Percentiles rank a stretch among this genome's conserved stretches.
These are phyloP conservation scores for Eucidaris tribuloides DNA, from an alignment of 35 echinoderm and acorn worm species.

Conservation along the genomic window DNA sequence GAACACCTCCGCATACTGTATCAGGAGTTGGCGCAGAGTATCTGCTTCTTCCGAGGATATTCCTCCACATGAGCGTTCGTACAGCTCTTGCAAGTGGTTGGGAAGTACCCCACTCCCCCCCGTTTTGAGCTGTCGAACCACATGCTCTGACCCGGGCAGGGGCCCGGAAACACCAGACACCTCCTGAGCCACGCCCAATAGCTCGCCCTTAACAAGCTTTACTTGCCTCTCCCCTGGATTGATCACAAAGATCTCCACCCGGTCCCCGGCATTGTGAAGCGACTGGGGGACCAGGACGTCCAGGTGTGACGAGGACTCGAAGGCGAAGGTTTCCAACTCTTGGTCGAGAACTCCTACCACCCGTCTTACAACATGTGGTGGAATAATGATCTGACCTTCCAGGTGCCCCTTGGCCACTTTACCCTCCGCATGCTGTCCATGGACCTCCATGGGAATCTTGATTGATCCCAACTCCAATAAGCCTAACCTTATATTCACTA, in stretches of 20 bases:
- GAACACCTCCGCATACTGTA: conserved; percentile 5
- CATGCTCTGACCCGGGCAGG: neutral
- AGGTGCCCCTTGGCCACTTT: neutral
- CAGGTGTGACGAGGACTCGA: neutral
- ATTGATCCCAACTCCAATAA: neutral
- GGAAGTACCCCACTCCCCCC: neutral
- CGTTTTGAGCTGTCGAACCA: neutral
- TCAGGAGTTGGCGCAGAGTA: neutral
- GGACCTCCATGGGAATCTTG: neutral
- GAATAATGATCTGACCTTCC: neutral
- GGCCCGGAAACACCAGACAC: neutral
- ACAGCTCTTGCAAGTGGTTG: conserved; percentile 1
- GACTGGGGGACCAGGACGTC: neutral
- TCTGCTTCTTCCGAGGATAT: neutral
- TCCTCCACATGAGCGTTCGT: neutral
- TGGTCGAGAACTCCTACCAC: neutral
- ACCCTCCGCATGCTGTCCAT: neutral
- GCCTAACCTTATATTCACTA: neutral
- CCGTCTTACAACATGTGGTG: conserved; percentile 16
- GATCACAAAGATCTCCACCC: neutral
- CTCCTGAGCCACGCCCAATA: neutral
- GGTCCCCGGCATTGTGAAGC: too few relatives aligned
- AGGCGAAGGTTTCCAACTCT: neutral
- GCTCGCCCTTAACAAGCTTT: neutral
- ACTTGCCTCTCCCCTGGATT: neutral